Conservation (phyloP, 2,113 vertebrate species). For the Panthera leo region DNA sequence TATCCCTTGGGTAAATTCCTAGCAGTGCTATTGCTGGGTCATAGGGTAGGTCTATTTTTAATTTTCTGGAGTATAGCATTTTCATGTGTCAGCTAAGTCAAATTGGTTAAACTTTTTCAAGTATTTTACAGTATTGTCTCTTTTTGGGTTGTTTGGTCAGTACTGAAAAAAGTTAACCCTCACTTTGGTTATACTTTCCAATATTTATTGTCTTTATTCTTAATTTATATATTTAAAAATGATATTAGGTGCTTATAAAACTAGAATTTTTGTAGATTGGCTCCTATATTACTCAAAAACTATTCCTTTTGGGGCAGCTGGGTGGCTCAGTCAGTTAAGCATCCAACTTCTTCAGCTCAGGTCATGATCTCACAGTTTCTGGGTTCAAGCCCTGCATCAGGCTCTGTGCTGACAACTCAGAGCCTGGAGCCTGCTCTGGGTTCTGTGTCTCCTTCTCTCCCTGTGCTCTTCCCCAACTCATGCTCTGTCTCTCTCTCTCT, state of each 20-base stretch:
- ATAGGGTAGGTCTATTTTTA: too few relatives aligned
- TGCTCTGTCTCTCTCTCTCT: too few relatives aligned
- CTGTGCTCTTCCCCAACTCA: too few relatives aligned
- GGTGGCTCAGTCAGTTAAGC: too few relatives aligned
- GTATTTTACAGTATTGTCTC: not conserved
- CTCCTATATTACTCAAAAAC: not conserved
- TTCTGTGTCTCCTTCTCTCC: too few relatives aligned
- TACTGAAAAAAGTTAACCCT: not conserved
- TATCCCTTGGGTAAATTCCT: too few relatives aligned
- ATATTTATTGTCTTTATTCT: not conserved
- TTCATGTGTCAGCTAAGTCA: not conserved
- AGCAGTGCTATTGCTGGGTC: too few relatives aligned
- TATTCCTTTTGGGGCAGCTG: not conserved
- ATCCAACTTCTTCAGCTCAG: too few relatives aligned
- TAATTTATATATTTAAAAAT: not conserved
- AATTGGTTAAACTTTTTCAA: not conserved
- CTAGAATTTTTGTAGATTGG: not conserved
- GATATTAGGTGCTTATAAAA: not conserved
- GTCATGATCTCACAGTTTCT: too few relatives aligned
- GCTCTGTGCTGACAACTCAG: too few relatives aligned
- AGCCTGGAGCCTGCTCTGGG: too few relatives aligned
- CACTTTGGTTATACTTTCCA: not conserved
- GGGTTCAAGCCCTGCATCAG: too few relatives aligned
- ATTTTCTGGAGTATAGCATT: not conserved
- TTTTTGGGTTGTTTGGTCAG: not conserved